Percentiles rank a stretch among this genome's conserved stretches.
These are phyloP conservation scores for Lepus oiostolus DNA, from an alignment of 2,797 vertebrate species.

Conservation along the genomic window DNA sequence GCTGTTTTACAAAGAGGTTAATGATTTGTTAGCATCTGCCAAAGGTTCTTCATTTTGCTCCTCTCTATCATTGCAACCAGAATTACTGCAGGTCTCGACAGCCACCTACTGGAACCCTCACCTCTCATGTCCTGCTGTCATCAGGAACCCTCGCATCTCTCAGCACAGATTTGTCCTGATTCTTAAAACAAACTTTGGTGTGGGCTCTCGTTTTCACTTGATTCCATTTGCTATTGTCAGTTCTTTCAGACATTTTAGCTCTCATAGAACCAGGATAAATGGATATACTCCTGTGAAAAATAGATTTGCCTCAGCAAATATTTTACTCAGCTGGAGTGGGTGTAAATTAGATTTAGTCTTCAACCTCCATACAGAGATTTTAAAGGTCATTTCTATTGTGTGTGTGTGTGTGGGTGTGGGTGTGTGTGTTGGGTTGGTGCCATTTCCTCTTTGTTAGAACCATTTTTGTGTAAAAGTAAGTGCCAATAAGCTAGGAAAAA, in stretches of 20 bases:
- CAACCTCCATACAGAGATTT: conserved; percentile 2
- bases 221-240: background rate
- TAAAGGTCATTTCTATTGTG: background rate
- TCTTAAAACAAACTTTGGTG: background rate
- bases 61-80: background rate
- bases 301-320: background rate
- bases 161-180: background rate
- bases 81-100: background rate
- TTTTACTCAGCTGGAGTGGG: background rate
- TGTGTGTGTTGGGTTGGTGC: background rate
- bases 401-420: background rate
- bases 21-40: background rate
- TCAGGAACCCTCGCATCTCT: background rate
- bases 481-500: background rate
- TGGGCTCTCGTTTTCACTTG: background rate
- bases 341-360: conserved; percentile 15
- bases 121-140: background rate
- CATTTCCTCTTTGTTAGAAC: background rate
- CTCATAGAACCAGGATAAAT: background rate
- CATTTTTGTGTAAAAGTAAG: background rate
- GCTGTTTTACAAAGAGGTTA: background rate
- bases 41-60: background rate
- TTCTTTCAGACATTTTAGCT: background rate
- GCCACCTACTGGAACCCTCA: background rate
- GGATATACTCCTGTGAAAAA: background rate